phyloP scores from a whole-genome alignment of 2,113 vertebrate species.

The Stegostoma tigrinum region DNA sequence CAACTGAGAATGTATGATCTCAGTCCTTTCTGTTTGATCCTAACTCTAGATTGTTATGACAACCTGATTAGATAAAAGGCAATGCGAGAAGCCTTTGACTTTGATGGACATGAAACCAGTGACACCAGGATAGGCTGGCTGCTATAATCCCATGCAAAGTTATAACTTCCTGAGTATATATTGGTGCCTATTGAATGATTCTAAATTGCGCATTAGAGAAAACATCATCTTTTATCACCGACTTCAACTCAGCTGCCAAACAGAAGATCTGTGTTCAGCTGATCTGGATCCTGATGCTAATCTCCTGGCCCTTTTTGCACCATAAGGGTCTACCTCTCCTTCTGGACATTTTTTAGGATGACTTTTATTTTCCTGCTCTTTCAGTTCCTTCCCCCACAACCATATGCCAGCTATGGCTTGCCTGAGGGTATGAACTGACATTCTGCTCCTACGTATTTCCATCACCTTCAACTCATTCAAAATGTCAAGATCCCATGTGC shows the following conservation, averaged over 20 bases:
- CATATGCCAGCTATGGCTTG: not conserved
- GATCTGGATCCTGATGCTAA: not conserved
- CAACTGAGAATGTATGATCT: not conserved
- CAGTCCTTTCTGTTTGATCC: not conserved
- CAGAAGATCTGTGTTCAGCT: not conserved
- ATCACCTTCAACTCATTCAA: not conserved
- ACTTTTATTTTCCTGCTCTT: not conserved
- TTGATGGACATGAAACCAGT: not conserved
- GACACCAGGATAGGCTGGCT: not conserved
- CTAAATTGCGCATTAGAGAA: not conserved
- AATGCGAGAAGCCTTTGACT: not conserved
- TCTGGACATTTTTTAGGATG: not conserved
- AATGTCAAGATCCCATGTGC: not conserved
- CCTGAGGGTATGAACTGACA: not conserved
- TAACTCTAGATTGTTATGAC: not conserved
- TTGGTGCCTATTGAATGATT: not conserved
- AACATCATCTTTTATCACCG: not conserved
- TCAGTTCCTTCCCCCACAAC: not conserved
- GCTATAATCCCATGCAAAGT: not conserved
- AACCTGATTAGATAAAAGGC: not conserved
- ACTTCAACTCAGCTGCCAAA: not conserved
- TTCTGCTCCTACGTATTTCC: not conserved
- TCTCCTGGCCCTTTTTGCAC: not conserved
- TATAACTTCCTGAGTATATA: not conserved
- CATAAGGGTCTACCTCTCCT: not conserved